phyloP scores from a whole-genome alignment of 2,113 vertebrate species.

The Dicerorhinus sumatrensis region DNA sequence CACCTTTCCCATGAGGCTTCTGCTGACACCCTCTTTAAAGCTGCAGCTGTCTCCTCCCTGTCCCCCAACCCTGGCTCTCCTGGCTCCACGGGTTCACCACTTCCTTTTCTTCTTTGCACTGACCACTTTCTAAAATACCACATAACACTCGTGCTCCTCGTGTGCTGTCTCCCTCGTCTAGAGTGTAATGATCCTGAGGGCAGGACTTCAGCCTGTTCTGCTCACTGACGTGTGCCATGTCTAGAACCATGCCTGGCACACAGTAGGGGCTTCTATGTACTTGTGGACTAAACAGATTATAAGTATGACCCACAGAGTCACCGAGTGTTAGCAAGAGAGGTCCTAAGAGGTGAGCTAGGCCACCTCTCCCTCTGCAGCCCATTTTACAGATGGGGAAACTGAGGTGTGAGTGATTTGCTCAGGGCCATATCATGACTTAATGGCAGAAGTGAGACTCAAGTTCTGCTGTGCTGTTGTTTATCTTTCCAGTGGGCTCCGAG shows the following conservation, averaged over 20 bases:
- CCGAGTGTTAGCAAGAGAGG: background rate
- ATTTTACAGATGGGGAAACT: background rate
- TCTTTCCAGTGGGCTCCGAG: background rate
- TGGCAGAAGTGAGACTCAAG: background rate
- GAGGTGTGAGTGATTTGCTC: background rate
- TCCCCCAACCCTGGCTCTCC: background rate
- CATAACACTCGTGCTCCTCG: fast-evolving
- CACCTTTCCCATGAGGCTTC: background rate
- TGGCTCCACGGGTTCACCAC: background rate
- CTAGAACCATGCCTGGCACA: background rate
- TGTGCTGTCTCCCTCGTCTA: too few species aligned
- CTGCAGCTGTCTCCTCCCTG: fast-evolving
- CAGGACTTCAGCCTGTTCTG: background rate
- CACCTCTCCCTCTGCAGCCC: background rate
- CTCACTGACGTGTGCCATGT: background rate
- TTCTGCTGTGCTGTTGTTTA: background rate
- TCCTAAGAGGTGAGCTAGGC: background rate
- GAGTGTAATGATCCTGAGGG: fast-evolving
- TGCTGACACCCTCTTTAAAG: too few species aligned
- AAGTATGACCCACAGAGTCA: background rate
- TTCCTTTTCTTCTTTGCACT: background rate
- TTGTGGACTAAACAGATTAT: background rate
- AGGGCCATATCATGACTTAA: too few species aligned
- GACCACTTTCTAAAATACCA: background rate
- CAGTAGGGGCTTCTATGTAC: fast-evolving